Conservation (phyloP, 2,888 invertebrate genomes). For the Drosophila tripunctata region DNA sequence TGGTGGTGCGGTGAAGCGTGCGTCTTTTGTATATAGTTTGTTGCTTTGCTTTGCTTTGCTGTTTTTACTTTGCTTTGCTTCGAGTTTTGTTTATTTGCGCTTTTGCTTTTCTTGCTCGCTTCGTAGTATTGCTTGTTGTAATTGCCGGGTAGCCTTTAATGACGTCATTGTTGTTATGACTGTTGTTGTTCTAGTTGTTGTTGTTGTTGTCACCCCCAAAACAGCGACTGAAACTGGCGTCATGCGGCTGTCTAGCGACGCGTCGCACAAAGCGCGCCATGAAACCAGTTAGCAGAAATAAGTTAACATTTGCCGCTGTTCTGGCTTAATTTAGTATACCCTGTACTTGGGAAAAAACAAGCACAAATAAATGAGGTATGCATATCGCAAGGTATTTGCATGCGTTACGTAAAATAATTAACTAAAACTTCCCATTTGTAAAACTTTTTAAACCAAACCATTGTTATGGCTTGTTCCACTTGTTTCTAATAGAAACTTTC, state of each 20-base stretch:
- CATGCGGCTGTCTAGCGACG: slow-evolving; percentile 52
- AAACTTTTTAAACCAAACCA: background rate
- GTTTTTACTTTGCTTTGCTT: too few species aligned
- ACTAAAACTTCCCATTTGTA: background rate
- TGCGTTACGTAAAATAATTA: too few species aligned
- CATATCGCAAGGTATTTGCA: too few species aligned
- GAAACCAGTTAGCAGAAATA: background rate
- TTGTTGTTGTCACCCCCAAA: slow-evolving; percentile 33
- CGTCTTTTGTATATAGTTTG: slow-evolving; percentile 11
- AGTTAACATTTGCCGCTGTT: slow-evolving; percentile 27
- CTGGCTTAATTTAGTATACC: slow-evolving; percentile 17
- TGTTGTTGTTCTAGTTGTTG: slow-evolving; percentile 21
- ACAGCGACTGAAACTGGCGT: slow-evolving; percentile 39
- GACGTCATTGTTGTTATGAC: slow-evolving; percentile 34
- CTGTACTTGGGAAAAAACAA: slow-evolving; percentile 12
- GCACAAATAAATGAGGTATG: background rate
- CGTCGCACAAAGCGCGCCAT: slow-evolving; percentile 33
- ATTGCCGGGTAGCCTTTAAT: slow-evolving; percentile 34
- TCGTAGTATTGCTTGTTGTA: slow-evolving; percentile 22
- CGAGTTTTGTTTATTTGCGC: slow-evolving; percentile 13
- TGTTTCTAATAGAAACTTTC: slow-evolving; percentile 19
- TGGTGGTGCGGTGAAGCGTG: background rate
- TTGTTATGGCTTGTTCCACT: slow-evolving; percentile 34
- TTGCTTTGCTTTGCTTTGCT: slow-evolving; percentile 26
- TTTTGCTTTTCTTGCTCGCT: background rate